A percentile compares a stretch with the other conserved stretches of the same genome.
Evolutionary conservation across 2,888 invertebrate genomes (phyloP).

Genomic region (Podotricha telesiphe): DNA sequence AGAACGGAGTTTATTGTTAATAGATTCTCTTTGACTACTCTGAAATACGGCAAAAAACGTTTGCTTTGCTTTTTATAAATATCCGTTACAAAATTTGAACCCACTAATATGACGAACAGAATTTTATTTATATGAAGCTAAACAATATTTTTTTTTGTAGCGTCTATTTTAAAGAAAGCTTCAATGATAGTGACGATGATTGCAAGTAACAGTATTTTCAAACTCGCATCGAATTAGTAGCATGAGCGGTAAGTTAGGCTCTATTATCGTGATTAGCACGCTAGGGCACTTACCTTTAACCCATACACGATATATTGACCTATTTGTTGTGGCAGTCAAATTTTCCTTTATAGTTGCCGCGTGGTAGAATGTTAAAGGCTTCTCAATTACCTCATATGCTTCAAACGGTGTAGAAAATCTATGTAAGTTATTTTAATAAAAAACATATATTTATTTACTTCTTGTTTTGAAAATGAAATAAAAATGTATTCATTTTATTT

Average conservation of each 20-base stretch:
- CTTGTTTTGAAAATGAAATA: background rate
- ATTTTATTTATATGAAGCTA: too few relatives aligned
- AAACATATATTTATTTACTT: background rate
- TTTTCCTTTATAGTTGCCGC: slow-evolving; percentile 24
- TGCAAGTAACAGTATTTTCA: slow-evolving; percentile 58
- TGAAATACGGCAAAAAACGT: too few relatives aligned
- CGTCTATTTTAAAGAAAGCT: background rate
- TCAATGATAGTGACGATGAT: slow-evolving; percentile 48
- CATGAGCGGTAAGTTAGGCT: slow-evolving; percentile 66
- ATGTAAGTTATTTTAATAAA: background rate
- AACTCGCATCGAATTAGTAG: slow-evolving; percentile 64
- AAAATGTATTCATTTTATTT: background rate
- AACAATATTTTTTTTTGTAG: too few relatives aligned
- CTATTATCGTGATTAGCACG: slow-evolving; percentile 69
- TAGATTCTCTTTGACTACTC: too few relatives aligned
- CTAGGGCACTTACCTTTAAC: slow-evolving; percentile 67
- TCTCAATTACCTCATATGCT: background rate
- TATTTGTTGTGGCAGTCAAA: slow-evolving; percentile 45
- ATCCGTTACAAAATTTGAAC: too few relatives aligned
- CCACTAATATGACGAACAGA: too few relatives aligned
- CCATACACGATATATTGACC: slow-evolving; percentile 64
- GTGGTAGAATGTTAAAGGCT: background rate
- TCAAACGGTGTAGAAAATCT: background rate
- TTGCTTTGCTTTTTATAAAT: too few relatives aligned
- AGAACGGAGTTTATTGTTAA: too few relatives aligned